Evolutionary conservation across 2,888 invertebrate genomes (phyloP), one percentile per base, ranked within the genome.

Genomic region (Tiliacea citrago): DNA sequence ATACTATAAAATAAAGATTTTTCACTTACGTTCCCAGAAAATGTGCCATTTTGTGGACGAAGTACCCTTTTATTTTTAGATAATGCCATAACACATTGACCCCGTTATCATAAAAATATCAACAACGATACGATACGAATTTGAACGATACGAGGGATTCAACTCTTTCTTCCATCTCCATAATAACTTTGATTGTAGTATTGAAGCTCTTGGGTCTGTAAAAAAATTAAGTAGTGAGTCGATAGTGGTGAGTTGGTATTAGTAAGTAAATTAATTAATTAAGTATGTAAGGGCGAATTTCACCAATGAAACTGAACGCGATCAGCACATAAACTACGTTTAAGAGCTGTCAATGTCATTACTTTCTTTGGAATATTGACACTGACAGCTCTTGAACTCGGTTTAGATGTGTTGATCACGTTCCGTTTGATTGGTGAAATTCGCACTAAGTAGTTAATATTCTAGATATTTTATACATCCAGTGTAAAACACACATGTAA

Each of bases 1-100:
- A n/a, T n/a, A n/a, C n/a, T n/a, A n/a, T 65, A 79, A 77, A 77
- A 77, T 73, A 53, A 79, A 42, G 77, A 77, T 73, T 73, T 53
- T 60, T 39, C 63, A 73, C 60, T 77, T 65, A 73, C 6, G 18
- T 39, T 21, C 39, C 21, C 29, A 13, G 10, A 65, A 29, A 79
- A 58, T 79, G 16, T 72, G 45, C 18, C n/a, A 63, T 16, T 58
- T 73, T 78, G 12, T 35, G 45, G 39, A 16, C 8, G 2, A 51
- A 79, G 62, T 10, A 60, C n/a, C 39, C 39, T 58, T 35, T 58
- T 35, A 51, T 62, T 57, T 79, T 65, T 63, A 8, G 5, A 35
- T 72, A 77, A 29, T 55, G 8, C 45, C 45, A n/a, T 58, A 57
- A 53, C 45, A 49, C 51, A 63, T 47, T 73, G 39, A 47, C 49